These are phyloP conservation scores for Drosophila suboccidentalis DNA, from an alignment of 2,888 invertebrate genomes.

Conservation along the genomic window DNA sequence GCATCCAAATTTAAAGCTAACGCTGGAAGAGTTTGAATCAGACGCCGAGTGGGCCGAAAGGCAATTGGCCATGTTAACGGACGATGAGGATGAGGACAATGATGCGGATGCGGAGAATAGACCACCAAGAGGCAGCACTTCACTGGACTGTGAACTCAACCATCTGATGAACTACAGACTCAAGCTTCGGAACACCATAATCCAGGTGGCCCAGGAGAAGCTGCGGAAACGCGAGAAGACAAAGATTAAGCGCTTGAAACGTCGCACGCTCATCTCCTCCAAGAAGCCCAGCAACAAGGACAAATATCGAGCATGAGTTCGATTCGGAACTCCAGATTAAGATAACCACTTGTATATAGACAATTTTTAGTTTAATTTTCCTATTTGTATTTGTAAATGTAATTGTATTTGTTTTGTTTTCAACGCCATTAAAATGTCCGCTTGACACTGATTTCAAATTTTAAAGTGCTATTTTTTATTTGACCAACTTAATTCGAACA, in stretches of 20 bases:
- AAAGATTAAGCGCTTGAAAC: conserved; percentile 71
- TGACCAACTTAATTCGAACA: conserved; percentile 36
- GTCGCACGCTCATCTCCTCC: conserved; percentile 70
- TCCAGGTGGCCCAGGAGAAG: conserved; percentile 63
- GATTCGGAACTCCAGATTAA: background rate
- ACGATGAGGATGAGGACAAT: conserved; percentile 43
- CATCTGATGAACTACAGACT: conserved; percentile 65
- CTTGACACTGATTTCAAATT: conserved; percentile 17
- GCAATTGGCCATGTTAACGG: conserved; percentile 39
- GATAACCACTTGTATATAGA: background rate
- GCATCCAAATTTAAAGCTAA: background rate
- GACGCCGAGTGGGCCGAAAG: conserved; percentile 49
- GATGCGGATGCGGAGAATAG: conserved; percentile 52
- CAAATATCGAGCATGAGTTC: conserved; percentile 28
- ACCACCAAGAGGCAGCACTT: conserved; percentile 6
- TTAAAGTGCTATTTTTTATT: conserved; percentile 5
- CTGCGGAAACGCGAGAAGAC: conserved; percentile 55
- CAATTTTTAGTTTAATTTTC: conserved; percentile 1
- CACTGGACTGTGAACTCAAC: conserved; percentile 42
- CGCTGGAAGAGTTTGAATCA: conserved; percentile 11
- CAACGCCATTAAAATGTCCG: conserved; percentile 27
- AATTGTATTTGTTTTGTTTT: conserved; percentile 30
- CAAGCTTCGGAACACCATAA: conserved; percentile 55
- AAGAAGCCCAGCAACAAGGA: conserved; percentile 72
- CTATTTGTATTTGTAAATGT: background rate